phyloP scores from a whole-genome alignment of 2,113 vertebrate genomes.

The Mesoclemmys tuberculata region DNA sequence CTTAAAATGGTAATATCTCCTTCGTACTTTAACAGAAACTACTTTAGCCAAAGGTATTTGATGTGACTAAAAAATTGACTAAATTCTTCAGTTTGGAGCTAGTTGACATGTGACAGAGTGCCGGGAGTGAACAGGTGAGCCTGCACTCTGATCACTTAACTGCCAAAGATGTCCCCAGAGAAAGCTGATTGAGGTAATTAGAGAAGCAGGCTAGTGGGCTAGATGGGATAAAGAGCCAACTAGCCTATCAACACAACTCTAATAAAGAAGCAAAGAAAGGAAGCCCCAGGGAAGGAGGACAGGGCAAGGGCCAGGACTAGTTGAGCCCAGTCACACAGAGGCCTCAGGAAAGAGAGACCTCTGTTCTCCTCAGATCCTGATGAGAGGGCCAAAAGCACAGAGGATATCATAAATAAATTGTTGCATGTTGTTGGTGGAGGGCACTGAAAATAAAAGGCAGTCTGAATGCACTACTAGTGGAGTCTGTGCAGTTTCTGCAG shows the following conservation, averaged over 20 bases:
- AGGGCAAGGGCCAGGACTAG: not conserved
- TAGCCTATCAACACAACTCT: not conserved
- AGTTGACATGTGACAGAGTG: not conserved
- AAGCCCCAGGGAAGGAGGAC: not conserved
- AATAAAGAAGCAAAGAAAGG: not conserved
- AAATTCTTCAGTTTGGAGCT: not conserved
- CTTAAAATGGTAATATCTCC: not conserved
- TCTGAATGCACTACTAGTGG: not conserved
- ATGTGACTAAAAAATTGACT: not conserved
- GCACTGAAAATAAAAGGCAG: not conserved
- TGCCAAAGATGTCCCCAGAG: not conserved
- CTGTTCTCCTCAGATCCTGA: not conserved
- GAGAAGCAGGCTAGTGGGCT: not conserved
- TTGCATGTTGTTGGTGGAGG: not conserved
- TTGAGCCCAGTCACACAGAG: not conserved
- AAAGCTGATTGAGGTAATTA: not conserved
- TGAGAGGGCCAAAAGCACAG: not conserved
- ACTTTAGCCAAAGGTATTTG: not conserved
- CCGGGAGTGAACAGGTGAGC: not conserved
- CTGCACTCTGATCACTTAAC: not conserved
- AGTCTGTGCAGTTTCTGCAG: not conserved
- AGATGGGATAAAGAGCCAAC: not conserved
- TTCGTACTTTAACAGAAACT: not conserved
- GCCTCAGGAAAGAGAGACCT: not conserved
- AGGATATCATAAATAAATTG: not conserved